A percentile compares a stretch with the other conserved stretches of the same genome.
Evolutionary conservation across 2,113 vertebrate genomes (phyloP).

Genomic region (Oryzias melastigma): DNA sequence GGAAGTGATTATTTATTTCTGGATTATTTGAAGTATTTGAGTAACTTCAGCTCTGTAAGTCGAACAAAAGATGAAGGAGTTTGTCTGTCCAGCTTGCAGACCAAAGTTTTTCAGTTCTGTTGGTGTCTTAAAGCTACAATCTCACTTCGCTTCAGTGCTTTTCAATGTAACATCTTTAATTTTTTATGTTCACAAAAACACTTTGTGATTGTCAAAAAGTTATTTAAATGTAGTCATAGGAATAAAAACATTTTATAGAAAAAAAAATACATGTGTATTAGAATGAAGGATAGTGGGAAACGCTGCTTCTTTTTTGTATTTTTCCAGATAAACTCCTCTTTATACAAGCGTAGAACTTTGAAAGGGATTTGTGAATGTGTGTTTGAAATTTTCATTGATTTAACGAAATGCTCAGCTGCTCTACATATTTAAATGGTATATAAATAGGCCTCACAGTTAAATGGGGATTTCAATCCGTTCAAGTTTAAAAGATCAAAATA

Average conservation of each 20-base stretch:
- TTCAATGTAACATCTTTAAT: too few relatives aligned
- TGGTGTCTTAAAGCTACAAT: too few relatives aligned
- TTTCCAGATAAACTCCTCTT: not conserved
- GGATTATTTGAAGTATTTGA: constrained; percentile 13
- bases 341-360: not conserved
- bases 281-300: not conserved
- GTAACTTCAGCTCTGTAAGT: too few relatives aligned
- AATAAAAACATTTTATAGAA: not conserved
- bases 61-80: not conserved
- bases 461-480: too few relatives aligned
- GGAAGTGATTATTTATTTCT: constrained; percentile 30
- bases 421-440: constrained; percentile 18
- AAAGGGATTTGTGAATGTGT: too few relatives aligned
- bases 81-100: constrained; percentile 6
- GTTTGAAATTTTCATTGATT: constrained; percentile 5
- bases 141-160: too few relatives aligned
- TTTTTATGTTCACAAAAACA: not conserved
- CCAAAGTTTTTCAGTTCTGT: constrained; percentile 33
- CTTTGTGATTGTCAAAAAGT: not conserved
- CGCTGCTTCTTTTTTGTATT: constrained; percentile 7
- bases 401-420: constrained; percentile 30
- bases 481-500: too few relatives aligned
- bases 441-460: not conserved
- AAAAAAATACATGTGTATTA: not conserved
- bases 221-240: constrained; percentile 4